These are phyloP conservation scores for Aulostomus chinensis DNA, from an alignment of 2,797 vertebrate genomes.

Conservation along the genomic window DNA sequence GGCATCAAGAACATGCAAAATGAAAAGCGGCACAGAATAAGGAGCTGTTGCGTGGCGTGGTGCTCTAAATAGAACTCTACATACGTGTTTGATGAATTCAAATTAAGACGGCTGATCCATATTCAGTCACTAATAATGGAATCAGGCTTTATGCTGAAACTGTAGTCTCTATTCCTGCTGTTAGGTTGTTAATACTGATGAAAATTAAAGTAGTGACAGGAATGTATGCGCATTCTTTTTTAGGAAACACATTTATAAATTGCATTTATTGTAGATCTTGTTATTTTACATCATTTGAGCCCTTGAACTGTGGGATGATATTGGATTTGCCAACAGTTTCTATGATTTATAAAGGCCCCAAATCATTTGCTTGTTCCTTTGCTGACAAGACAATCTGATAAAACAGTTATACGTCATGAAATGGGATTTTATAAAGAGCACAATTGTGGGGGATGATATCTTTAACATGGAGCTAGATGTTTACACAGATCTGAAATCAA, in stretches of 20 bases:
- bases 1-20: constrained; percentile 61
- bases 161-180: too few species aligned
- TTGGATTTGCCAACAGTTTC: constrained; percentile 69
- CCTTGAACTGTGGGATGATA: too few species aligned
- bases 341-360: constrained; percentile 36
- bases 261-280: too few species aligned
- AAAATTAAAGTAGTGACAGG: too few species aligned
- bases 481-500: constrained; percentile 62
- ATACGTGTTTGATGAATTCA: not conserved
- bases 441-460: constrained; percentile 36
- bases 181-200: too few species aligned
- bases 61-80: constrained; percentile 46
- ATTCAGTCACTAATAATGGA: too few species aligned
- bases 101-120: too few species aligned
- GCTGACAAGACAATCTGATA: constrained; percentile 42
- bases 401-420: constrained; percentile 55
- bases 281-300: too few species aligned
- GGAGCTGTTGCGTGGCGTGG: constrained; percentile 38
- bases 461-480: constrained; percentile 59
- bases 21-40: constrained; percentile 45
- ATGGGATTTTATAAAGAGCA: constrained; percentile 50
- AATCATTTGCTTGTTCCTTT: constrained; percentile 32
- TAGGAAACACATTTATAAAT: too few species aligned
- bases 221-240: too few species aligned
- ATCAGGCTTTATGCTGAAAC: not conserved